Evolutionary conservation across 2,797 vertebrate species (phyloP).

Genomic region (Xerus rutilus): DNA sequence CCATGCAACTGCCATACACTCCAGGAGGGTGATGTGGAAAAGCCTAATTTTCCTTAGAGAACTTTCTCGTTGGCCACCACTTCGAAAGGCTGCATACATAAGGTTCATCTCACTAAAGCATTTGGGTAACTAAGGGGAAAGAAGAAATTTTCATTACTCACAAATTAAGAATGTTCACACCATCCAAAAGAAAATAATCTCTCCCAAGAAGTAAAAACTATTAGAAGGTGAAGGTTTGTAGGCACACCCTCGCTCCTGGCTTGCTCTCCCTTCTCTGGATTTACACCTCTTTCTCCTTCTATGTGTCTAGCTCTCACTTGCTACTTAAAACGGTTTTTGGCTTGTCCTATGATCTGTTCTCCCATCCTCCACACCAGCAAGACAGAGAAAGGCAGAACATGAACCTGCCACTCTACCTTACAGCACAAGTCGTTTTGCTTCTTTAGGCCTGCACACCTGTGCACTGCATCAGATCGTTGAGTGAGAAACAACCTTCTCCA

Average conservation of each 20-base stretch:
- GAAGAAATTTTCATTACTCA: neutral
- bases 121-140: neutral
- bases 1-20: too few species aligned
- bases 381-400: too few species aligned
- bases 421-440: neutral
- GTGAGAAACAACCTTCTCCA: neutral
- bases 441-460: fast-evolving
- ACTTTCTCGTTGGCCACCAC: too few species aligned
- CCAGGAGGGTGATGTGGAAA: too few species aligned
- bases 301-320: neutral
- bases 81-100: neutral
- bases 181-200: neutral
- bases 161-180: neutral
- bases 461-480: neutral
- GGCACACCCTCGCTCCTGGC: too few species aligned
- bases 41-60: neutral
- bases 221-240: fast-evolving
- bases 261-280: neutral
- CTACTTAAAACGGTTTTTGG: neutral
- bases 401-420: too few species aligned
- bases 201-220: neutral
- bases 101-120: neutral
- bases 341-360: fast-evolving
- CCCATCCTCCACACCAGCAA: too few species aligned
- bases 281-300: neutral